phyloP scores from a whole-genome alignment of 2,888 invertebrate species.

The Epinotia demarniana region DNA sequence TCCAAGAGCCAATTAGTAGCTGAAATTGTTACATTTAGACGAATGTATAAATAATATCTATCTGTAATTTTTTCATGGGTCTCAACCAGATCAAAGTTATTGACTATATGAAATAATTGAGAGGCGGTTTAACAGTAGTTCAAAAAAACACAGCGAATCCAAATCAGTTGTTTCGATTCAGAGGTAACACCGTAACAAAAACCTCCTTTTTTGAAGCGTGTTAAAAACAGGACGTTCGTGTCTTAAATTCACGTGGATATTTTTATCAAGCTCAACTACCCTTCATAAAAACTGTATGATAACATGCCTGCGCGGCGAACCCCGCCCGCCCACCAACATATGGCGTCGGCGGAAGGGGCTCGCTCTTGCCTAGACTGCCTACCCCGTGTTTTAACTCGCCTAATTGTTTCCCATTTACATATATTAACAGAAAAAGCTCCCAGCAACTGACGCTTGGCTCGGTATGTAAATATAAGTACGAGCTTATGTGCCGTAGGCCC shows the following conservation, averaged over 20 bases:
- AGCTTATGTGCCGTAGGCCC: slow-evolving; percentile 62
- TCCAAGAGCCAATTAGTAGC: no score
- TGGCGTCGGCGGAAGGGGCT: slow-evolving; percentile 76
- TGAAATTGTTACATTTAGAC: no score
- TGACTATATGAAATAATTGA: no score
- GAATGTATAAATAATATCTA: no score
- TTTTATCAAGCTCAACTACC: slow-evolving; percentile 33
- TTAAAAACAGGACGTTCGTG: slow-evolving; percentile 25
- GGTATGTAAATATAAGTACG: slow-evolving; percentile 69
- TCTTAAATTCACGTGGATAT: slow-evolving; percentile 25
- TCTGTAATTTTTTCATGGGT: no score
- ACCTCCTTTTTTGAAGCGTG: not conserved
- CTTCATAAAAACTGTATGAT: slow-evolving; percentile 39
- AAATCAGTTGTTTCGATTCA: no score
- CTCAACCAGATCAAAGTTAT: no score
- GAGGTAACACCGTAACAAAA: not conserved
- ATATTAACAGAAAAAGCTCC: slow-evolving; percentile 80
- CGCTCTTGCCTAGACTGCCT: slow-evolving; percentile 81
- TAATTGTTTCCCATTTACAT: slow-evolving; percentile 85
- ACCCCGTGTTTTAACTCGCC: slow-evolving; percentile 84
- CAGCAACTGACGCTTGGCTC: slow-evolving; percentile 75
- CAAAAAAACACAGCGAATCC: no score
- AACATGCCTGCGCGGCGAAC: slow-evolving; percentile 26
- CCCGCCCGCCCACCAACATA: slow-evolving; percentile 78
- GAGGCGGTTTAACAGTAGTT: no score